Base-by-base conservation (phyloP, 1,140 invertebrate species). In the Capitella teleta region DNA sequence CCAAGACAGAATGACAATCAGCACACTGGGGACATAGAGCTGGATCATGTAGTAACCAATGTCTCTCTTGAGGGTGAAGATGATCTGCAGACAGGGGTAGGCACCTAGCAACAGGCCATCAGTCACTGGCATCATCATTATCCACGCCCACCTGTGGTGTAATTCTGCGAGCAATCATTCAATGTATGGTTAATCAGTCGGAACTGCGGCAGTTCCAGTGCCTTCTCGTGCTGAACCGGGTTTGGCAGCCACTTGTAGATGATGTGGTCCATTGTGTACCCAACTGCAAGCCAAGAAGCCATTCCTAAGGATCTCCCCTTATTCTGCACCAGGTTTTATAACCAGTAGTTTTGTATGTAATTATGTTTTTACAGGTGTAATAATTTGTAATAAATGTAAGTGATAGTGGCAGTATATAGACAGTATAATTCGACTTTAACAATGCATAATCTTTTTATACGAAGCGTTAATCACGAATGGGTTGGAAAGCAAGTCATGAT, bases 151-250 rank as follows among this genome's bases (percentile, higher is more conserved):
- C 54, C 54, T n/a, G 52, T 48, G 10, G 54, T 51, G 37, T 56
- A 56, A 34, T 49, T 56, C 18, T 50, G 55, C 14, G 47, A 46
- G 40, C 54, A 56, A 36, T 55, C 49, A 2, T 10, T 28, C 28
- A 46, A 14, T 14, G 30, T 5, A 42, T 14, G 21, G 16, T 51
- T 43, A 23, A 48, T 36, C 12, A 57, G 34, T 8, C 38, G 34
- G 38, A 57, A 57, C 50, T 57, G 56, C 10, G 56, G 56, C 42
- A 57, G 18, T 42, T 44, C 41, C 8, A 57, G 49, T 6, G 37
- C 28, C 2, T 46, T 25, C 18, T 57, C 56, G 12, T 34, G 25
- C 61, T 82, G 85, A 0, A 93, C 87, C 45, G 84, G 84, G 28
- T 81, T 75, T 0, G 81, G 79, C 18, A 57, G 57, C 67, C 67